phyloP scores from a whole-genome alignment of 2,888 invertebrate genomes.

The Hecatera dysodea region DNA sequence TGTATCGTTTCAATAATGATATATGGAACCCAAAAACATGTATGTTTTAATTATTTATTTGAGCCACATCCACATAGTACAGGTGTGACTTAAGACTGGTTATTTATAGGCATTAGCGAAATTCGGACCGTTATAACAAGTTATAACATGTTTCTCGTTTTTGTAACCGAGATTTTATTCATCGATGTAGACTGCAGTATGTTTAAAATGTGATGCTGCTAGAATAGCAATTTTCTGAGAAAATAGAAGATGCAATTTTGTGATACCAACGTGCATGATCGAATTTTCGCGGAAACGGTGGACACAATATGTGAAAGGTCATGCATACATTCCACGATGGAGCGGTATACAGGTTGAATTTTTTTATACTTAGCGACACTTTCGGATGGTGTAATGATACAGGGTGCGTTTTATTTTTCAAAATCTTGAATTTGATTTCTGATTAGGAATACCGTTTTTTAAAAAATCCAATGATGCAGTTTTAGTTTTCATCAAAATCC shows the following conservation, averaged over 20 bases:
- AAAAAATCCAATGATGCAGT: no score
- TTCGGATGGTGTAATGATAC: no score
- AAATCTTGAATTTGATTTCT: no score
- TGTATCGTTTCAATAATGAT: slow-evolving; percentile 72
- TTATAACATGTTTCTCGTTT: slow-evolving; percentile 77
- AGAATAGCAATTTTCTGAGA: slow-evolving; percentile 9
- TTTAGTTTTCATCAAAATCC: no score
- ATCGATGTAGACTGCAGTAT: slow-evolving; percentile 50
- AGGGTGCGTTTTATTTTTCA: no score
- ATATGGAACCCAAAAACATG: slow-evolving; percentile 75
- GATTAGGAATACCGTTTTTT: no score
- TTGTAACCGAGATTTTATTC: slow-evolving; percentile 80
- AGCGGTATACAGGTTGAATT: background rate
- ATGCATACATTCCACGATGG: background rate
- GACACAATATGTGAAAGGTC: background rate
- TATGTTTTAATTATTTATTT: slow-evolving; percentile 81
- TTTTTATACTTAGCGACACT: no score
- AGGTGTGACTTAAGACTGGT: slow-evolving; percentile 85
- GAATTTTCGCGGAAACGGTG: background rate
- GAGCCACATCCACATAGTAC: slow-evolving; percentile 83
- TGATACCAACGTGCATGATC: slow-evolving; percentile 31
- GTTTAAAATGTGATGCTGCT: slow-evolving; percentile 3
- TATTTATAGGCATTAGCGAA: slow-evolving; percentile 84
- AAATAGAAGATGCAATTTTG: slow-evolving; percentile 31
- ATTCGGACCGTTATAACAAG: slow-evolving; percentile 79